Percentiles rank a stretch among this genome's conserved stretches.
These are phyloP conservation scores for Dexiosoma caninum DNA, from an alignment of 2,888 invertebrate genomes.

Conservation along the genomic window DNA sequence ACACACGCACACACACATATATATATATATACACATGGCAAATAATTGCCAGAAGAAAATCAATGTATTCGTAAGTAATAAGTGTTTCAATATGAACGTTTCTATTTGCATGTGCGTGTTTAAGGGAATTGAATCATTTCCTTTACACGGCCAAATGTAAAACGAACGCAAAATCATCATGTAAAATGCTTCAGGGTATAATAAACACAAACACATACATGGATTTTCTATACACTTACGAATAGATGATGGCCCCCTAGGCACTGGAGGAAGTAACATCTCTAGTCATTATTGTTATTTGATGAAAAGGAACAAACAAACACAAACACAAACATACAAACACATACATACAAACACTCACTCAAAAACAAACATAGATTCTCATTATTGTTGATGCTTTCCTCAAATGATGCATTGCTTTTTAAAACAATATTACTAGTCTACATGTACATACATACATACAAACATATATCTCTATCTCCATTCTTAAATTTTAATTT, in stretches of 20 bases:
- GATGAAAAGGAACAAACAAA: no score
- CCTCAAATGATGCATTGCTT: conserved; percentile 57
- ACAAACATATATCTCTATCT: no score
- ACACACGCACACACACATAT: no score
- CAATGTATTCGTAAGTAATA: neutral
- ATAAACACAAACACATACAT: conserved; percentile 34
- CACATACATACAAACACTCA: neutral
- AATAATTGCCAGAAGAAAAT: no score
- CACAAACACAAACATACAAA: conserved; percentile 1
- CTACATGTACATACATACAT: no score
- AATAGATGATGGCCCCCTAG: conserved; percentile 48
- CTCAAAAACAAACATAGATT: neutral
- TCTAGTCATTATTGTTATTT: conserved; percentile 31
- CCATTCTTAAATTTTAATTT: neutral
- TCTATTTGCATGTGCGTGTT: no score
- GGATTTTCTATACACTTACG: neutral
- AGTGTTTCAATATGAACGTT: neutral
- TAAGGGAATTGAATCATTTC: conserved; percentile 10
- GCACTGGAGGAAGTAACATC: conserved; percentile 50
- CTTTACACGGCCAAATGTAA: conserved; percentile 15
- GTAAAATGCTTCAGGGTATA: conserved; percentile 50
- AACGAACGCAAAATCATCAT: conserved; percentile 28
- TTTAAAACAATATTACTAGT: conserved; percentile 15
- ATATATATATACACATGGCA: neutral
- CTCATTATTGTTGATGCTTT: conserved; percentile 1